Percentiles rank a stretch among this genome's conserved stretches.
These are phyloP conservation scores for Acrobasis consociella DNA, from an alignment of 2,888 invertebrate genomes.

Conservation along the genomic window DNA sequence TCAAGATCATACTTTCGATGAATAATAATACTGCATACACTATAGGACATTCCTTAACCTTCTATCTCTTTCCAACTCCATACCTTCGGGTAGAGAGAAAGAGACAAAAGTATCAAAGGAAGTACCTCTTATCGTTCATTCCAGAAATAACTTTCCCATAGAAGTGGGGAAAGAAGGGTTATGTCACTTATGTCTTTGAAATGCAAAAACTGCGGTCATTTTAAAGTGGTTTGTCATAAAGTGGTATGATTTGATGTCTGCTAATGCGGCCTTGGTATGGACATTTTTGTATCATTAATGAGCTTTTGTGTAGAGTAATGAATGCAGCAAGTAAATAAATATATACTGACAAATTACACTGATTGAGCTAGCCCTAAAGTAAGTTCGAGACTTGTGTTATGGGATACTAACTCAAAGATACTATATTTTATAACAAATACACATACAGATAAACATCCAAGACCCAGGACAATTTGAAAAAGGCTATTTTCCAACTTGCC, in stretches of 20 bases:
- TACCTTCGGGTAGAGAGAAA: slow-evolving; percentile 33
- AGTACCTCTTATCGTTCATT: slow-evolving; percentile 73
- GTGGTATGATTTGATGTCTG: slow-evolving; percentile 27
- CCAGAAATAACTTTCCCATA: slow-evolving; percentile 80
- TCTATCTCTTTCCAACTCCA: slow-evolving; percentile 39
- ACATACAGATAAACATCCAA: too few species aligned
- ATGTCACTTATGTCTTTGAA: slow-evolving; percentile 52
- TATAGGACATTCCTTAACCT: slow-evolving; percentile 66
- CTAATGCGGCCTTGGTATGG: slow-evolving; percentile 18
- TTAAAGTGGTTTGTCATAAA: slow-evolving; percentile 38
- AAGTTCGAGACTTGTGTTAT: too few species aligned
- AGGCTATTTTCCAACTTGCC: too few species aligned
- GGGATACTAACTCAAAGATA: too few species aligned
- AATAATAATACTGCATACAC: slow-evolving; percentile 65
- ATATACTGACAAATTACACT: too few species aligned
- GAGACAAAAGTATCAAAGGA: slow-evolving; percentile 52
- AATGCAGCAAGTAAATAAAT: not conserved
- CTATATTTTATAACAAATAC: too few species aligned
- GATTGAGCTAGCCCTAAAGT: too few species aligned
- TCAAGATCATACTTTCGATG: slow-evolving; percentile 58
- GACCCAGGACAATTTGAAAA: too few species aligned
- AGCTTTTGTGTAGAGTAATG: not conserved
- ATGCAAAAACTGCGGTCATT: slow-evolving; percentile 59
- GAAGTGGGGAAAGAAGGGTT: slow-evolving; percentile 58
- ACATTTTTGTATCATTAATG: slow-evolving; percentile 7